Conservation (phyloP, 2,888 invertebrate genomes). For the Maniola hyperantus region DNA sequence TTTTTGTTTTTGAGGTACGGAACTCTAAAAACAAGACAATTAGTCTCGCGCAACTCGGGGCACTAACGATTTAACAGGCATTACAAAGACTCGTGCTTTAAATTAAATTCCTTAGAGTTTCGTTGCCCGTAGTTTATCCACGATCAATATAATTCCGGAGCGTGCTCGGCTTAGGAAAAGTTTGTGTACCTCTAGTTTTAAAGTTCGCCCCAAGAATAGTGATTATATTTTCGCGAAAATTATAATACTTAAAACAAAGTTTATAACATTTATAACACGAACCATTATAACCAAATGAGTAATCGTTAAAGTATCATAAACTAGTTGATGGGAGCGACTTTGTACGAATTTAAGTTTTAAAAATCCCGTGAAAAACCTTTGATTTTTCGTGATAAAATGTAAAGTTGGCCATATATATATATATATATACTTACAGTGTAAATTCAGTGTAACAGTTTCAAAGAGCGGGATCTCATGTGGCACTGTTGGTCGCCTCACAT, state of each 20-base stretch:
- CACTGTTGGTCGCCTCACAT: too few relatives aligned
- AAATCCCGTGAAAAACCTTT: too few relatives aligned
- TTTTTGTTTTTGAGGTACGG: too few relatives aligned
- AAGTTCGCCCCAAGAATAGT: constrained; percentile 18
- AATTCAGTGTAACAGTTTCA: too few relatives aligned
- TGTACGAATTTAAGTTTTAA: too few relatives aligned
- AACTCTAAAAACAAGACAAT: constrained; percentile 36
- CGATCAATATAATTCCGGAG: constrained; percentile 14
- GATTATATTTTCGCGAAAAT: constrained; percentile 5
- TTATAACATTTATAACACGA: not conserved
- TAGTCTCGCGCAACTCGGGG: constrained; percentile 35
- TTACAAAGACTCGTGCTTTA: constrained; percentile 42
- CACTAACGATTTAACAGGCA: constrained; percentile 40
- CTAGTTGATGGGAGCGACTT: too few relatives aligned
- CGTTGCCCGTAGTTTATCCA: not conserved
- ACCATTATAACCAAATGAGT: not conserved
- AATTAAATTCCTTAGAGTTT: constrained; percentile 45
- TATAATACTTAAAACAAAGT: constrained; percentile 8
- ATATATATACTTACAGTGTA: constrained; percentile 53
- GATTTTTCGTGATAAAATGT: too few relatives aligned
- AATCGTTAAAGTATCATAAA: not conserved
- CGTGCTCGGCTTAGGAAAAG: constrained; percentile 29
- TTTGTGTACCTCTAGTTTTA: constrained; percentile 17
- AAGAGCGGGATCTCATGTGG: too few relatives aligned
- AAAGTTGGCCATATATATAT: too few relatives aligned